These are phyloP conservation scores for Alcedo quadribrachys DNA, from an alignment of 2,797 vertebrate species.

Conservation along the genomic window DNA sequence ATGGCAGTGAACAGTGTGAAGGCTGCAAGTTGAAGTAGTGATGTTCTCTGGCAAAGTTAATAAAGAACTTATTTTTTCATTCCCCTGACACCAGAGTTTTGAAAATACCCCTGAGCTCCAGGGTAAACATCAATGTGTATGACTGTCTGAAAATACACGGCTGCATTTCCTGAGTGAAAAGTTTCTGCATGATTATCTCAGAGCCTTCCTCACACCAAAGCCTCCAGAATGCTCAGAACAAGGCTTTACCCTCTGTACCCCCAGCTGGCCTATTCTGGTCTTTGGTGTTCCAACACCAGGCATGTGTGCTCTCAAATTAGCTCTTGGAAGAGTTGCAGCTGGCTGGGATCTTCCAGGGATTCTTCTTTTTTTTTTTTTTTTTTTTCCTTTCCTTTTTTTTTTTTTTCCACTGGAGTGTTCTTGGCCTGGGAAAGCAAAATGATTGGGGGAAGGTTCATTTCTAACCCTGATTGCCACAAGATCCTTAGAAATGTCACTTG, in stretches of 20 bases:
- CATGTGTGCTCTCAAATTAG: background rate
- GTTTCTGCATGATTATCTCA: background rate
- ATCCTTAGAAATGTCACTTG: background rate
- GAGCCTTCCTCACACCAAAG: background rate
- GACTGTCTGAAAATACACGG: background rate
- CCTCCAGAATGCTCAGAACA: background rate
- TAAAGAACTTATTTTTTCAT: background rate
- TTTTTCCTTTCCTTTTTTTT: background rate
- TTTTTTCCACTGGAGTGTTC: background rate
- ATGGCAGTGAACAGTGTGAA: background rate
- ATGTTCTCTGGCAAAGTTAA: background rate
- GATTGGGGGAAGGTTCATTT: background rate
- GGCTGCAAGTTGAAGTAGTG: background rate
- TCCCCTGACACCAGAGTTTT: background rate
- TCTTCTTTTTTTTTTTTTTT: background rate
- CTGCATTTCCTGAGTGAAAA: background rate
- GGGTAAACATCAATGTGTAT: background rate
- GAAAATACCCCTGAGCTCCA: background rate
- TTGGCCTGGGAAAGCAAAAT: background rate
- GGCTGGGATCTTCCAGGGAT: background rate
- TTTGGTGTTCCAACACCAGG: background rate
- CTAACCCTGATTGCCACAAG: background rate
- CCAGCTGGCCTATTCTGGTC: constrained; percentile 21
- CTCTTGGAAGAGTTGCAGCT: constrained; percentile 35
- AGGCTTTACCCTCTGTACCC: background rate